Percentiles rank a stretch among this genome's conserved stretches.
These are phyloP conservation scores for Pseudomugil gertrudae DNA, from an alignment of 2,797 vertebrate genomes.

Conservation along the genomic window DNA sequence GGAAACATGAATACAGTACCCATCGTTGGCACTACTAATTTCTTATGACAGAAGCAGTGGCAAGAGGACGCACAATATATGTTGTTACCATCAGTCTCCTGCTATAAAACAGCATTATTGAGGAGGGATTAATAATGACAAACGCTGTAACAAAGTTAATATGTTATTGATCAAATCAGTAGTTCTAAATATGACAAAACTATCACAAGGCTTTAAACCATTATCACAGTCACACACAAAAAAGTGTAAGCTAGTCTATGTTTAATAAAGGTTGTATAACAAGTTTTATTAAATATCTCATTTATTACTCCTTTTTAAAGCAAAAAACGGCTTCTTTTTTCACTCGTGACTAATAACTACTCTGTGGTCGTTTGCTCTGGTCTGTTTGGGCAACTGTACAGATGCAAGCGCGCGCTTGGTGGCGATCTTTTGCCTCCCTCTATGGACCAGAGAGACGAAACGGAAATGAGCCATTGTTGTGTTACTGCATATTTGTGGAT, in stretches of 20 bases:
- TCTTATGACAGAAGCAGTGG: neutral
- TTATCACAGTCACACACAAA: neutral
- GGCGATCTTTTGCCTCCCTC: constrained; percentile 61
- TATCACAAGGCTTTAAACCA: neutral
- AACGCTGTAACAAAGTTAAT: neutral
- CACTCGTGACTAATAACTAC: neutral
- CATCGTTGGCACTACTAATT: neutral
- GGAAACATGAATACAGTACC: neutral
- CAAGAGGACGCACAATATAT: neutral
- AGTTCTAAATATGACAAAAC: too few relatives aligned
- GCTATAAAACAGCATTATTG: neutral
- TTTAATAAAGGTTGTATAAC: neutral
- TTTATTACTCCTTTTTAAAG: neutral
- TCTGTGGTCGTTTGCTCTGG: constrained; percentile 61
- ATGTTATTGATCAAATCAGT: neutral
- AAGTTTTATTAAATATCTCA: neutral
- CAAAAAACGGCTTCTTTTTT: neutral
- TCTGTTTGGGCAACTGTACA: constrained; percentile 40
- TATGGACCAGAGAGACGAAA: constrained; percentile 28
- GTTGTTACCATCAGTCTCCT: neutral
- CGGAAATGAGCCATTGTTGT: neutral
- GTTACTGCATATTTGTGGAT: neutral
- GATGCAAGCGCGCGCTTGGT: constrained; percentile 20
- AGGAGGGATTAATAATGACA: neutral
- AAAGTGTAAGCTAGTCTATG: too few relatives aligned